phyloP scores from a whole-genome alignment of 2,888 invertebrate genomes.

The Parnassius smintheus region DNA sequence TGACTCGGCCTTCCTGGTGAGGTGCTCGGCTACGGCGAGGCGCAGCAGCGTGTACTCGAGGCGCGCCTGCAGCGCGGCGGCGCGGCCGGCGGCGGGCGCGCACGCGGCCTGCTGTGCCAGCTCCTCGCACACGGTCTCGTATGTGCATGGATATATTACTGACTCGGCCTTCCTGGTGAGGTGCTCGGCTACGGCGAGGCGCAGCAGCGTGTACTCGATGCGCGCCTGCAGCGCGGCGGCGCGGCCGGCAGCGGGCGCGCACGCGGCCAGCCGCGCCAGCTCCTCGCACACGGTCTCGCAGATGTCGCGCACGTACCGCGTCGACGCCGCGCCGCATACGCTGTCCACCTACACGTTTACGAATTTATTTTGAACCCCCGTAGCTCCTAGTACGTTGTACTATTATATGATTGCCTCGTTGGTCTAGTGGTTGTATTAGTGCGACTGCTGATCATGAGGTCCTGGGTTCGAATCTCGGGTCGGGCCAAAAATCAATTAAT shows the following conservation, averaged over 20 bases:
- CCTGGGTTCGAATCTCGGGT: no score
- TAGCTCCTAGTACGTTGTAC: conserved; percentile 5
- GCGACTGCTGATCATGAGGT: no score
- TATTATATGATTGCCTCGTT: conserved; percentile 3
- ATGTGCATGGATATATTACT: conserved; percentile 47
- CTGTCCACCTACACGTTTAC: conserved; percentile 83
- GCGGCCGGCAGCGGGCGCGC: conserved; percentile 76
- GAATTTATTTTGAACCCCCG: neutral
- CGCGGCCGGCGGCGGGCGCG: conserved; percentile 73
- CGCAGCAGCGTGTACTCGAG: conserved; percentile 79
- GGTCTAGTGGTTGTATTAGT: no score
- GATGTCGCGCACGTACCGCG: conserved; percentile 89
- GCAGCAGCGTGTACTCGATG: conserved; percentile 79
- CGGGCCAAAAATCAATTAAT: no score
- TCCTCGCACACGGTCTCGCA: conserved; percentile 97
- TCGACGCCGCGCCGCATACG: conserved; percentile 84
- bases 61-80: conserved; percentile 89
- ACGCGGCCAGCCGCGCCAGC: conserved; percentile 88
- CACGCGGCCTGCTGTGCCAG: conserved; percentile 88
- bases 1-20: conserved; percentile 67
- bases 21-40: conserved; percentile 57
- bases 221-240: conserved; percentile 89
- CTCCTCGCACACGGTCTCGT: conserved; percentile 96
- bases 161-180: conserved; percentile 69
- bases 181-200: conserved; percentile 56